These are phyloP conservation scores for Cyrtonyx montezumae DNA, from an alignment of 2,113 vertebrate genomes.

Conservation along the genomic window DNA sequence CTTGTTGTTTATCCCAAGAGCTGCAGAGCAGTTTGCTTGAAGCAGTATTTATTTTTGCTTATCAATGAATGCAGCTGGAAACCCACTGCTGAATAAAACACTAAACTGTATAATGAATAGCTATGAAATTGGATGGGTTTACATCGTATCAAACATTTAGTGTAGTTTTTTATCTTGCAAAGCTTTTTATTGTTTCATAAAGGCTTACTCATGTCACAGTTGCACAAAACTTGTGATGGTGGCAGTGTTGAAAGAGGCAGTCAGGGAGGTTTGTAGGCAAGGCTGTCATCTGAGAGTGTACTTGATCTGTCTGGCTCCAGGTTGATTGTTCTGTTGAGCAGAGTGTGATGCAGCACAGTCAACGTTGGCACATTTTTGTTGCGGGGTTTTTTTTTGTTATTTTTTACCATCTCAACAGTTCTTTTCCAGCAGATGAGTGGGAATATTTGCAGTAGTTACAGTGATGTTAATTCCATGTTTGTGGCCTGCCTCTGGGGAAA, in stretches of 20 bases:
- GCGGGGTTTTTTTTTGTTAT: not conserved
- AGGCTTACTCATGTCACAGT: not conserved
- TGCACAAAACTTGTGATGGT: not conserved
- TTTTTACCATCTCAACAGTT: not conserved
- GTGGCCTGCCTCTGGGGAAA: not conserved
- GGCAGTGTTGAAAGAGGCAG: not conserved
- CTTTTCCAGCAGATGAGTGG: not conserved
- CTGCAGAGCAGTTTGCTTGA: conserved; percentile 20
- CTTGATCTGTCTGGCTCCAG: not conserved
- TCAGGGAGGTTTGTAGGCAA: not conserved
- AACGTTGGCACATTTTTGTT: not conserved
- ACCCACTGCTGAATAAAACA: conserved; percentile 23
- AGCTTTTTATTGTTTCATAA: not conserved
- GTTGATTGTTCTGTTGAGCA: not conserved
- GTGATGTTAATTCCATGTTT: not conserved
- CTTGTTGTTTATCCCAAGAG: not conserved
- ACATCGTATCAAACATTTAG: not conserved
- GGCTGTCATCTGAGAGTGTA: not conserved
- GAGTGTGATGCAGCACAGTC: not conserved
- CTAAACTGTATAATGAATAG: not conserved
- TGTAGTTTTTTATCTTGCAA: not conserved
- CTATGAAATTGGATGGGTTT: not conserved
- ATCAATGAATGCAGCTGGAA: not conserved
- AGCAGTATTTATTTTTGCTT: conserved; percentile 48
- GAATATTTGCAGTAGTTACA: not conserved